These are phyloP conservation scores for Nannoperca obscura DNA, from an alignment of 2,797 vertebrate species.

Conservation along the genomic window DNA sequence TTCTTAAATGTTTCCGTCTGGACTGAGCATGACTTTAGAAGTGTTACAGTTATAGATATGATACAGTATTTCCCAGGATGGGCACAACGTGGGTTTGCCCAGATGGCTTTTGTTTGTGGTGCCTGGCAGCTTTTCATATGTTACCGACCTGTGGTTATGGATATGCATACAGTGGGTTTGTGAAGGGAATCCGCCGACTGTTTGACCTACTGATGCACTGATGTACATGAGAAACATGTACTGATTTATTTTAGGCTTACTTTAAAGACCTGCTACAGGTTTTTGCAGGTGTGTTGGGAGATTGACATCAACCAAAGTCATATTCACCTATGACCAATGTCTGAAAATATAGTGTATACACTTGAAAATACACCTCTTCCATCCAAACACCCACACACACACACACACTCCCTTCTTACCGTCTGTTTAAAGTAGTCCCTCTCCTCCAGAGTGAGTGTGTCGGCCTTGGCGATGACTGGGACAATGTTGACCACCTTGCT, in stretches of 20 bases:
- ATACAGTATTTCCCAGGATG: slow-evolving; percentile 23
- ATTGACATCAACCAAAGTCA: not conserved
- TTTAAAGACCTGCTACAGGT: slow-evolving; percentile 19
- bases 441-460: slow-evolving; percentile 97
- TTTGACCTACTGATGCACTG: slow-evolving; percentile 30
- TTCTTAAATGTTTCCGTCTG: slow-evolving; percentile 49
- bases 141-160: slow-evolving; percentile 26
- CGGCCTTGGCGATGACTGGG: slow-evolving; percentile 96
- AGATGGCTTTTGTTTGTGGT: slow-evolving; percentile 59
- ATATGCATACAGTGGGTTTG: slow-evolving; percentile 16
- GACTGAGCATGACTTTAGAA: slow-evolving; percentile 12
- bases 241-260: slow-evolving; percentile 43
- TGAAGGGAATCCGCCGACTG: not conserved
- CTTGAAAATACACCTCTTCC: not conserved
- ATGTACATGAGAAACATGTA: too few relatives aligned
- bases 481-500: slow-evolving; percentile 99
- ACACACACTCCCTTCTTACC: slow-evolving; percentile 80
- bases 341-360: too few relatives aligned
- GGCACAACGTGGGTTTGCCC: slow-evolving; percentile 28
- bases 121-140: slow-evolving; percentile 42
- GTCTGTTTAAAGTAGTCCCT: slow-evolving; percentile 94
- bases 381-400: not conserved
- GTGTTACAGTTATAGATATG: slow-evolving; percentile 19
- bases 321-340: too few relatives aligned
- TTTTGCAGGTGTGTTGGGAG: slow-evolving; percentile 33